Conservation (phyloP, 2,888 invertebrate species). For the Chromoteleia sp. region DNA sequence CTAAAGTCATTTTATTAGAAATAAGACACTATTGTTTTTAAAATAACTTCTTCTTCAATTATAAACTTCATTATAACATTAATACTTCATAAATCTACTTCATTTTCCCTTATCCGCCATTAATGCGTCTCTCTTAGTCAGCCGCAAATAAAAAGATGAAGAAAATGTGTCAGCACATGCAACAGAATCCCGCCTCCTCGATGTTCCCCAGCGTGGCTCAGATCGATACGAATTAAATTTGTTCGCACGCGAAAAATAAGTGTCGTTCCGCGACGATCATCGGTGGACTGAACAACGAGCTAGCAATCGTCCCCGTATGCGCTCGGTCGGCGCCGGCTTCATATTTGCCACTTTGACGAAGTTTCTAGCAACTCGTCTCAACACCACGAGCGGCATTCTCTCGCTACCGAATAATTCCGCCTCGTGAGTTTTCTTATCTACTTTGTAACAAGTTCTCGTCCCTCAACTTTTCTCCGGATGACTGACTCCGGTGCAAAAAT, state of each 20-base stretch:
- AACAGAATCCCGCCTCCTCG: not conserved
- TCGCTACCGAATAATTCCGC: slow-evolving; percentile 55
- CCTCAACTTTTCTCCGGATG: slow-evolving; percentile 39
- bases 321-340: slow-evolving; percentile 65
- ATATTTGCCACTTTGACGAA: slow-evolving; percentile 78
- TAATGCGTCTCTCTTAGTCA: not conserved
- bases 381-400: slow-evolving; percentile 74
- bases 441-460: slow-evolving; percentile 47
- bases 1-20: no score
- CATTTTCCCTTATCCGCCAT: not conserved
- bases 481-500: slow-evolving; percentile 23
- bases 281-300: slow-evolving; percentile 23
- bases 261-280: slow-evolving; percentile 47
- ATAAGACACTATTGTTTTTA: no score
- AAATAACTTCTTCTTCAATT: not conserved
- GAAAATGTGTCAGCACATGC: slow-evolving; percentile 19
- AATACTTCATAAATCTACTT: no score
- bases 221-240: slow-evolving; percentile 62
- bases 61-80: no score
- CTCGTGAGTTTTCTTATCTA: slow-evolving; percentile 57
- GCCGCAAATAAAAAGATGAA: not conserved
- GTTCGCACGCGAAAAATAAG: slow-evolving; percentile 69
- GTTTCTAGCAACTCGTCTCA: slow-evolving; percentile 80
- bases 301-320: not conserved
- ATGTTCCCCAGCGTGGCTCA: slow-evolving; percentile 1